Base-by-base conservation (phyloP, 2,888 invertebrate genomes). In the Germaria angustata region DNA sequence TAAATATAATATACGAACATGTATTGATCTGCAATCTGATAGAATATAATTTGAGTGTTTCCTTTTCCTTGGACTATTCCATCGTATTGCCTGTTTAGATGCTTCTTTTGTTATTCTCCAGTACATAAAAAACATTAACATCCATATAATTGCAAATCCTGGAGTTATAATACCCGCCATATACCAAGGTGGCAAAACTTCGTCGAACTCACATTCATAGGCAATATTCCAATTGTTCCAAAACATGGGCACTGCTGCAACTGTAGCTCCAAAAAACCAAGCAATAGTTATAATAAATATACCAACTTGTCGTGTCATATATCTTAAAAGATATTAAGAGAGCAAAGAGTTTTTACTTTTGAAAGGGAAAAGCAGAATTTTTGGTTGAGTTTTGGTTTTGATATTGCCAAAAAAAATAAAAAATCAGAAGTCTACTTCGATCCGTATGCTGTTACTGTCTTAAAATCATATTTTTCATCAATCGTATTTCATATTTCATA, bases 71-170 rank as follows among this genome's bases (percentile, higher is more conserved):
- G 93, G 92, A 81, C 93, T 93, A 49, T 94, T 93, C 90, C 95
- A 92, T 81, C 95, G 92, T 85, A 93, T 93, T 20, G 94, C 94
- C 89, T 96, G 95, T 86, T 93, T 94, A 4, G 94, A 93, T 1
- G 96, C 96, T 89, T 95, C 96, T 36, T 94, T 92, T 94, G 95
- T 95, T 87, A 96, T 96, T 86, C 95, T 93, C 93, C 94, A 94
- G 90, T 96, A 96, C 76, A 96, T 92, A 59, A 95, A 89, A 85
- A 95, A 92, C 94, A 96, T 95, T 85, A 94, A 94, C 86, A 94
- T 89, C 95, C 96, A 96, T 82, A 95, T 93, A 46, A 95, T 91
- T 0, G 93, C 92, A 88, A 96, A 95, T 90, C 94, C 93, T 0
- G 96, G 96, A 53, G 94, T 94, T 84, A 96, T 91, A 22, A 94